These are phyloP conservation scores for Spheniscus humboldti DNA, from an alignment of 2,797 vertebrate genomes.

Conservation along the genomic window DNA sequence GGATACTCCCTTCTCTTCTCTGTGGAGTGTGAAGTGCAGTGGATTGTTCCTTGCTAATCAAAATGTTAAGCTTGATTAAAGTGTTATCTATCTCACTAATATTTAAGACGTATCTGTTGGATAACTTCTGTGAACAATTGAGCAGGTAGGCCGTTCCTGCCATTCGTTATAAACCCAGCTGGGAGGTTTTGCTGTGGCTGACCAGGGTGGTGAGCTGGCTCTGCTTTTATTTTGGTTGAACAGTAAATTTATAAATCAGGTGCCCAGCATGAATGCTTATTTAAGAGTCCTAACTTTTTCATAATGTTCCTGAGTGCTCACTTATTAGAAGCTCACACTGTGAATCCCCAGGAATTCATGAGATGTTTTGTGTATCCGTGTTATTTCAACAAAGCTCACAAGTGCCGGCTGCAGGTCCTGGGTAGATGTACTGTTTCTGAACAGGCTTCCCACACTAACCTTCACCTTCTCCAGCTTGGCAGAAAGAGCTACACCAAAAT, in stretches of 20 bases:
- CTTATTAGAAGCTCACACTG: slow-evolving; percentile 8
- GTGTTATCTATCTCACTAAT: not conserved
- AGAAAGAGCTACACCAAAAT: not conserved
- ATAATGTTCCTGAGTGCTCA: not conserved
- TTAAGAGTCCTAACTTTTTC: not conserved
- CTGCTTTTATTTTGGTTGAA: slow-evolving; percentile 6
- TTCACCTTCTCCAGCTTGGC: not conserved
- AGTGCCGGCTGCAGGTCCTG: not conserved
- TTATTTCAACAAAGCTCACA: not conserved
- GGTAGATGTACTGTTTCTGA: not conserved
- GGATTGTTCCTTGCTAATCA: not conserved
- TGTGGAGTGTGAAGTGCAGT: not conserved
- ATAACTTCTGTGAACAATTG: not conserved
- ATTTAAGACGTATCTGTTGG: not conserved
- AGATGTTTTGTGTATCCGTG: not conserved
- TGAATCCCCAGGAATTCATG: not conserved
- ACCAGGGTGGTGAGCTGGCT: not conserved
- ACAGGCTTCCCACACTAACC: not conserved
- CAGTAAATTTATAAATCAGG: not conserved
- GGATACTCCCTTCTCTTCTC: not conserved
- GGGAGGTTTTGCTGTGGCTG: not conserved
- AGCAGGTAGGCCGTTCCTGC: not conserved
- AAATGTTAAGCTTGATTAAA: not conserved
- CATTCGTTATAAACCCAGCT: not conserved
- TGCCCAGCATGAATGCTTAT: not conserved